Percentiles rank a stretch among this genome's conserved stretches.
phyloP scores from a whole-genome alignment of 2,113 vertebrate genomes.

The Rhipidura dahli region DNA sequence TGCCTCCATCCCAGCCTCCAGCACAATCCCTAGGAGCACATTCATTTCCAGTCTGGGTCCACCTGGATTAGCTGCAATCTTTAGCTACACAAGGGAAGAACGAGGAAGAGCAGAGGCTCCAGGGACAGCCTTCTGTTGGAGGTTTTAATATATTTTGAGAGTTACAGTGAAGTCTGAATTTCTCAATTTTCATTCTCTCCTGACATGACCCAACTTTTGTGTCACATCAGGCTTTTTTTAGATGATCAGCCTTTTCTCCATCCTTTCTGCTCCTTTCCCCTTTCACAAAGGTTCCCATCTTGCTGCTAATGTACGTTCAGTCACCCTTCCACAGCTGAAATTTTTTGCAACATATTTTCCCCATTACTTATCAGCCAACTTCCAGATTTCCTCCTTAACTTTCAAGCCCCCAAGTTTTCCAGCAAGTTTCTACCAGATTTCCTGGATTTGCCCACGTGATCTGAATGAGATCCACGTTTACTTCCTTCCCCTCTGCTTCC shows the following conservation, averaged over 20 bases:
- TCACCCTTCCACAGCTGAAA: background rate
- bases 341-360: background rate
- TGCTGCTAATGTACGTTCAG: background rate
- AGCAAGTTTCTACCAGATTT: background rate
- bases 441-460: background rate
- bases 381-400: background rate
- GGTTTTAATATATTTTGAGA: background rate
- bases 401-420: background rate
- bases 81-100: background rate
- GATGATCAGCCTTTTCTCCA: background rate
- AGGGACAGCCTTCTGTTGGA: background rate
- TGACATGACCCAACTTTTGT: background rate
- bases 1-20: background rate
- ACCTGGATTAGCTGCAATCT: background rate
- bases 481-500: background rate
- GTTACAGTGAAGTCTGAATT: background rate
- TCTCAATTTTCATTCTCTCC: background rate
- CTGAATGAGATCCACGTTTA: background rate
- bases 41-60: background rate
- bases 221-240: background rate
- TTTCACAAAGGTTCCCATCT: background rate
- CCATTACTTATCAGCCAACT: background rate
- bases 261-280: background rate
- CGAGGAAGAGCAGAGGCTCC: background rate
- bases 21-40: background rate